Evolutionary conservation across 2,113 vertebrate genomes (phyloP), one percentile per base, ranked within the genome.

Genomic region (Gasterosteus nipponicus): DNA sequence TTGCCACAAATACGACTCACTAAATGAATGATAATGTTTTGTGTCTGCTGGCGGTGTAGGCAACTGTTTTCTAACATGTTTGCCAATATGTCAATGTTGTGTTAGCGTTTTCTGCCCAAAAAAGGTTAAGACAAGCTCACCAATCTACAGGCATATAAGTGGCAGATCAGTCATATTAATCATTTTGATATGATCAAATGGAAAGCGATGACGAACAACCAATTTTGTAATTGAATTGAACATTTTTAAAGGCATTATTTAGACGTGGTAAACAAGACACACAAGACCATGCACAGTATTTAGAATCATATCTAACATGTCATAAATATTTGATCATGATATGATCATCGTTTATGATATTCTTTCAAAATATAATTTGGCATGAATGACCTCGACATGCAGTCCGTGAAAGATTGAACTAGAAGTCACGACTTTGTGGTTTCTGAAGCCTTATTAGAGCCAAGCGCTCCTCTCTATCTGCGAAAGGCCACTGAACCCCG

Each of bases 401-500:
- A 49, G 12, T 19, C 14, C 22, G 51, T 77, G 69, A 65, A 33
- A 38, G 51, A 69, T 19, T 10, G 26, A 81, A 79, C 49, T 2
- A 10, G 61, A 75, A 71, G 46, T 38, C 33, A 4, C 83, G 77
- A 63, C 73, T 66, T 26, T 6, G 35, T 7, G 65, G 51, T 38
- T 33, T 68, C 41, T 57, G 7, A 74, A 77, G 31, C 76, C 64
- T 47, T 68, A 77, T 39, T 15, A 67, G 71, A 69, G 47, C 39
- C 26, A 5, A 68, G 69, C 49, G 70, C 3, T 65, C 81, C 33
- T 86, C 61, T 65, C 75, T 46, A 53, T 84, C 69, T 81, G 82
- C 73, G 73, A 83, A 77, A 74, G 83, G 54, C 74, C 71, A 41
- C 77, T 81, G 83, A 84, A 82, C 75, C 76, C 71, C 18, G 16